These are phyloP conservation scores for Penaeus monodon DNA, from an alignment of 2,888 invertebrate genomes.

Conservation along the genomic window DNA sequence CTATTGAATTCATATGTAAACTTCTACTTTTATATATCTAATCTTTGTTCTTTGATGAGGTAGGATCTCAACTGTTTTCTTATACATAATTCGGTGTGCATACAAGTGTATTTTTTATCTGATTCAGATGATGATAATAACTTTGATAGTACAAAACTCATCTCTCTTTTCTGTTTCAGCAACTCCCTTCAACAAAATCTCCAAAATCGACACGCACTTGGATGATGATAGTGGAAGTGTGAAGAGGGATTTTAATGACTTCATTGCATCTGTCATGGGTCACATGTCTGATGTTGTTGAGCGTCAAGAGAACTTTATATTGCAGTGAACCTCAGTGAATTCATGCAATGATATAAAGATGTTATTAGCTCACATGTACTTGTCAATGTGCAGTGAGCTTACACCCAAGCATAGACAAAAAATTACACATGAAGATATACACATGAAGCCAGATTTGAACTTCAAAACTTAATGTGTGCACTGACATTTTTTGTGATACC, in stretches of 20 bases:
- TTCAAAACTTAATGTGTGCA: no score
- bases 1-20: no score
- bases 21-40: no score
- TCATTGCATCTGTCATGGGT: slow-evolving; percentile 64
- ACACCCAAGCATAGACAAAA: neutral
- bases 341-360: neutral
- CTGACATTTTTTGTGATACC: no score
- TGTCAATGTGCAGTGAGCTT: neutral
- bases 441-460: no score
- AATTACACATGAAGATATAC: neutral
- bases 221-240: slow-evolving; percentile 76
- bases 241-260: slow-evolving; percentile 74
- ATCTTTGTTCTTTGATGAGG: no score
- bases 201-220: slow-evolving; percentile 75
- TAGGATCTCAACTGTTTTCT: no score
- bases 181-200: slow-evolving; percentile 75
- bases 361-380: neutral
- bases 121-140: neutral
- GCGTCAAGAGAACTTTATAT: slow-evolving; percentile 55
- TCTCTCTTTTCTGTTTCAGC: slow-evolving; percentile 71
- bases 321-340: slow-evolving; percentile 10
- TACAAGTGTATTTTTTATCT: neutral
- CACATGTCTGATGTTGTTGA: slow-evolving; percentile 52
- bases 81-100: no score
- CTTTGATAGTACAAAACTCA: neutral